Evolutionary conservation across 2,797 vertebrate species (phyloP).

Genomic region (Loris lydekkerianus): DNA sequence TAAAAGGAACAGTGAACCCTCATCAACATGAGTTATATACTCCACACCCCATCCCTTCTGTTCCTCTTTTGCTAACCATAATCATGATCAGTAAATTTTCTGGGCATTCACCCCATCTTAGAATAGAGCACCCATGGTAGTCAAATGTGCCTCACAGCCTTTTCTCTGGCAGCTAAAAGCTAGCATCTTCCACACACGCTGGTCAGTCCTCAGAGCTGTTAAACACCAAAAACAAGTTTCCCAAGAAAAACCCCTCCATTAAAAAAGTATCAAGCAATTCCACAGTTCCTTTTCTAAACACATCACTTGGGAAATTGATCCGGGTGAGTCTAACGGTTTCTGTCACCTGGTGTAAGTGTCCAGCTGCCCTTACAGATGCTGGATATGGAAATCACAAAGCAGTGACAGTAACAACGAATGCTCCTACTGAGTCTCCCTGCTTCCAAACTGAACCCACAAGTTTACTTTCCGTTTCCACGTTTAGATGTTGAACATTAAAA

Average conservation of each 20-base stretch:
- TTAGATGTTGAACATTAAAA: neutral
- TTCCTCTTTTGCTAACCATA: slow-evolving; percentile 29
- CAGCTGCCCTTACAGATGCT: neutral
- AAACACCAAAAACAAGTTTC: neutral
- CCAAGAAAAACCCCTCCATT: neutral
- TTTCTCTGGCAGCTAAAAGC: neutral
- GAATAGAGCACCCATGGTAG: slow-evolving; percentile 50
- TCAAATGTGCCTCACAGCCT: neutral
- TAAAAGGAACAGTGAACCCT: neutral
- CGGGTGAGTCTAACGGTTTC: neutral
- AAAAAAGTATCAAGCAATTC: slow-evolving; percentile 50
- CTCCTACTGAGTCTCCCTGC: neutral
- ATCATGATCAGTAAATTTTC: slow-evolving; percentile 58
- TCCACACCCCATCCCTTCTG: neutral
- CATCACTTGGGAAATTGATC: neutral
- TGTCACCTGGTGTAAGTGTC: neutral
- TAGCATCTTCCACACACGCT: neutral
- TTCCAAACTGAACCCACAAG: neutral
- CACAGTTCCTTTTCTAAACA: neutral
- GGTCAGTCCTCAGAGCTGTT: slow-evolving; percentile 36
- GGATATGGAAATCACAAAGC: neutral
- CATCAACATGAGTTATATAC: neutral
- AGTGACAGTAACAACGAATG: neutral
- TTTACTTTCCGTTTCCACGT: neutral
- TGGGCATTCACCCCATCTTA: neutral